phyloP scores from a whole-genome alignment of 2,797 vertebrate species.

The Lepus oiostolus region DNA sequence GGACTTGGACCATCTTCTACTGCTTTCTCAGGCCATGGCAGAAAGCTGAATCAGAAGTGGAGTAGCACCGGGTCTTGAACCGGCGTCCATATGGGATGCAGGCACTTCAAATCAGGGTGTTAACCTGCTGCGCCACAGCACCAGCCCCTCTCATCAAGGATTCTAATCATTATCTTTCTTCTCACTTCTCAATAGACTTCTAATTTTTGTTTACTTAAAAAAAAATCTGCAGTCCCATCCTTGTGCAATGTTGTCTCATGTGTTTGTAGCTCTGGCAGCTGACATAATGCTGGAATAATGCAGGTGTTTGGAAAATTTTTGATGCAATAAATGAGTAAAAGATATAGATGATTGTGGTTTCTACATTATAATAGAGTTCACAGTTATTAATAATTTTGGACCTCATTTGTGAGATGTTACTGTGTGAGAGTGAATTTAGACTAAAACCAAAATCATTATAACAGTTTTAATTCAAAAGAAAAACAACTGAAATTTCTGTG shows the following conservation, averaged over 20 bases:
- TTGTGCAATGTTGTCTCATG: not conserved
- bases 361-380: not conserved
- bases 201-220: not conserved
- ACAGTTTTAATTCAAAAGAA: not conserved
- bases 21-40: too few species aligned
- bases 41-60: too few species aligned
- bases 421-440: not conserved
- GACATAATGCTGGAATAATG: not conserved
- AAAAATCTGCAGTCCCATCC: not conserved
- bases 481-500: not conserved
- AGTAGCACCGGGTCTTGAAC: too few species aligned
- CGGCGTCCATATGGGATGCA: too few species aligned
- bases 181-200: not conserved
- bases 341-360: not conserved
- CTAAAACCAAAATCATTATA: not conserved
- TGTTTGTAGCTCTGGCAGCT: not conserved
- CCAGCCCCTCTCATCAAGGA: too few species aligned
- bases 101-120: too few species aligned
- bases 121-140: too few species aligned
- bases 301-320: not conserved
- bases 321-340: not conserved
- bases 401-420: constrained; percentile 4
- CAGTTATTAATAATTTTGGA: constrained; percentile 19
- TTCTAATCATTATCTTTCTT: not conserved
- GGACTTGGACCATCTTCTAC: too few species aligned